A percentile compares a stretch with the other conserved stretches of the same genome.
phyloP scores from a whole-genome alignment of 2,888 invertebrate genomes.

The Isotomurus palustris region DNA sequence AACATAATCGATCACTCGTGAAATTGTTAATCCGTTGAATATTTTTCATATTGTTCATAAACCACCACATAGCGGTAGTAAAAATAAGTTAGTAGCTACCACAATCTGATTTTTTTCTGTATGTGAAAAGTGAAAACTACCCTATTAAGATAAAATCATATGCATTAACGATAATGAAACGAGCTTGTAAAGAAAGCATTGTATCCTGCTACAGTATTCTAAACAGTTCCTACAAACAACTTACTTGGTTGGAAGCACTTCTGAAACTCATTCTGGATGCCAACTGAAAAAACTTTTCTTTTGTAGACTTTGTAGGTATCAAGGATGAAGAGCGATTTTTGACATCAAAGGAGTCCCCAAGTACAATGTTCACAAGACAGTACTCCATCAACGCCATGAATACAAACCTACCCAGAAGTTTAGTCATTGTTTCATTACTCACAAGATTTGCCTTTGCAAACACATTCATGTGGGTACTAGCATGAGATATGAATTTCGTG shows the following conservation, averaged over 20 bases:
- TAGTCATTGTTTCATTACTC: too few species aligned
- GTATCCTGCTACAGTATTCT: too few species aligned
- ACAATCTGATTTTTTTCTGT: too few species aligned
- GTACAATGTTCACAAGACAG: conserved; percentile 78
- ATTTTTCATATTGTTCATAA: too few species aligned
- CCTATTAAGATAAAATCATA: too few species aligned
- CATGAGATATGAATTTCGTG: neutral
- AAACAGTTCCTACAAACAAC: too few species aligned
- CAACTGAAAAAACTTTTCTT: conserved; percentile 37
- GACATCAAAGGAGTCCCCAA: conserved; percentile 64
- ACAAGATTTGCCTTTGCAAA: neutral
- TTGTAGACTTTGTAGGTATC: conserved; percentile 19
- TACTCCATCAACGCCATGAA: conserved; percentile 93
- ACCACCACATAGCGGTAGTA: too few species aligned
- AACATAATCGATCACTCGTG: neutral
- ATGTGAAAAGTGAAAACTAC: too few species aligned
- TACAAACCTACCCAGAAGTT: conserved; percentile 65
- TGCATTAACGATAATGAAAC: too few species aligned
- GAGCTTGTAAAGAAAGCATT: too few species aligned
- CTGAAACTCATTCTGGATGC: conserved; percentile 42
- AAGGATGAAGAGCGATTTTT: conserved; percentile 20
- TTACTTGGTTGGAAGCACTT: neutral
- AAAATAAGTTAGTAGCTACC: too few species aligned
- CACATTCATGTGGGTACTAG: neutral
- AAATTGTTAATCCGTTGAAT: neutral